These are phyloP conservation scores for Platalea minor DNA, from an alignment of 2,797 vertebrate genomes.

Conservation along the genomic window DNA sequence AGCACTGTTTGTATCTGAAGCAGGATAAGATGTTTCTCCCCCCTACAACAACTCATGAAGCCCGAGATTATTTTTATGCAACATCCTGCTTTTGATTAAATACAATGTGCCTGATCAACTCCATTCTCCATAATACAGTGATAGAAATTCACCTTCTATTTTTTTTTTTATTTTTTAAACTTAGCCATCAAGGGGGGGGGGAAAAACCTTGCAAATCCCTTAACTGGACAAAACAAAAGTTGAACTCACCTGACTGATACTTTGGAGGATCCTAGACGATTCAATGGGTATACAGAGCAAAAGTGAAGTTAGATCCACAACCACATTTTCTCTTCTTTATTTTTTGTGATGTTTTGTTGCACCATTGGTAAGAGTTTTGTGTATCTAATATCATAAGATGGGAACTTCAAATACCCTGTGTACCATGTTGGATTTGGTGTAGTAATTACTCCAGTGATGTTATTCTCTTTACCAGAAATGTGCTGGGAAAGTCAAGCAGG, in stretches of 20 bases:
- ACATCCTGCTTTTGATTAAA: neutral
- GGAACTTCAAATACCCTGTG: neutral
- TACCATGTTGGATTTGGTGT: neutral
- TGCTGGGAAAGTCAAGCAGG: constrained; percentile 29
- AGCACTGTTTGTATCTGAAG: neutral
- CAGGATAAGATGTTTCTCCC: neutral
- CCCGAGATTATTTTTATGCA: neutral
- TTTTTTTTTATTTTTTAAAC: neutral
- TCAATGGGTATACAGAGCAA: neutral
- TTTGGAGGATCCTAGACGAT: neutral
- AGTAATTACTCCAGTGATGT: neutral
- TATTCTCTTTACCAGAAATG: constrained; percentile 38
- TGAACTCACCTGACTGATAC: neutral
- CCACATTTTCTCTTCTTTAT: neutral
- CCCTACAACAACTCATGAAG: neutral
- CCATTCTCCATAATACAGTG: neutral
- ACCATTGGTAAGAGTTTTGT: neutral
- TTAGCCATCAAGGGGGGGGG: neutral
- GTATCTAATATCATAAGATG: neutral
- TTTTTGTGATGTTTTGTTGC: neutral
- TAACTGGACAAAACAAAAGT: neutral
- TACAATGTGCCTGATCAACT: neutral
- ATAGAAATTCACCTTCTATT: neutral
- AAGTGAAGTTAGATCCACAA: neutral
- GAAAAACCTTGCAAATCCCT: neutral